Percentiles rank a stretch among this genome's conserved stretches.
Evolutionary conservation across 2,888 invertebrate species (phyloP).

Genomic region (Harpalus rufipes): DNA sequence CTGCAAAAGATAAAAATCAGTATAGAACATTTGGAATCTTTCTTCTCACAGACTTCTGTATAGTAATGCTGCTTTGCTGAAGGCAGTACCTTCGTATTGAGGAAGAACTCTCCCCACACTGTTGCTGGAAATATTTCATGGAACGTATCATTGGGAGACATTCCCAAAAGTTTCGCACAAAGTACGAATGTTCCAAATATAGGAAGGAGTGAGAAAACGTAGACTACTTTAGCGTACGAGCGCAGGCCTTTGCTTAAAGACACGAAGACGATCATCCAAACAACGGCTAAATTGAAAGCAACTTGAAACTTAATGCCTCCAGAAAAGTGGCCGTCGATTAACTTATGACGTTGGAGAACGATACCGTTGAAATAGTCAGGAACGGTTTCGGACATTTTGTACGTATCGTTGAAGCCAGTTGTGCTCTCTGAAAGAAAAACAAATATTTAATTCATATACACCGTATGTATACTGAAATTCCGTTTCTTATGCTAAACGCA

Average conservation of each 20-base stretch:
- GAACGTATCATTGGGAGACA: slow-evolving; percentile 83
- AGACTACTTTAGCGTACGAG: slow-evolving; percentile 91
- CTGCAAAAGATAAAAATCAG: slow-evolving; percentile 76
- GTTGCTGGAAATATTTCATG: slow-evolving; percentile 88
- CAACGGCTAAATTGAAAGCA: slow-evolving; percentile 92
- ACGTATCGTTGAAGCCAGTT: slow-evolving; percentile 74
- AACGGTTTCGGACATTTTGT: slow-evolving; percentile 86
- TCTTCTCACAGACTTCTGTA: slow-evolving; percentile 26
- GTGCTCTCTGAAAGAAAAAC: slow-evolving; percentile 71
- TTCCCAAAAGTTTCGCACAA: slow-evolving; percentile 86
- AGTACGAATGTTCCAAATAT: slow-evolving; percentile 87
- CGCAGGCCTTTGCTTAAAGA: slow-evolving; percentile 92
- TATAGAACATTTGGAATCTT: slow-evolving; percentile 10
- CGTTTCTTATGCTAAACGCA: no score
- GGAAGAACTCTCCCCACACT: slow-evolving; percentile 91
- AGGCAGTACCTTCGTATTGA: slow-evolving; percentile 84
- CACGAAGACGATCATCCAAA: slow-evolving; percentile 94
- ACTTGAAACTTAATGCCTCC: slow-evolving; percentile 90
- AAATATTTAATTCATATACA: background rate
- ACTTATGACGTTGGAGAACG: slow-evolving; percentile 84
- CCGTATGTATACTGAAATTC: no score
- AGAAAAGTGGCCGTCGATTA: slow-evolving; percentile 76
- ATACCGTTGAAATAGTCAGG: slow-evolving; percentile 92
- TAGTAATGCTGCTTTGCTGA: slow-evolving; percentile 16
- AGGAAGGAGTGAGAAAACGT: slow-evolving; percentile 88